Percentiles rank a stretch among this genome's conserved stretches.
Evolutionary conservation across 2,797 vertebrate species (phyloP).

Genomic region (Menidia menidia): DNA sequence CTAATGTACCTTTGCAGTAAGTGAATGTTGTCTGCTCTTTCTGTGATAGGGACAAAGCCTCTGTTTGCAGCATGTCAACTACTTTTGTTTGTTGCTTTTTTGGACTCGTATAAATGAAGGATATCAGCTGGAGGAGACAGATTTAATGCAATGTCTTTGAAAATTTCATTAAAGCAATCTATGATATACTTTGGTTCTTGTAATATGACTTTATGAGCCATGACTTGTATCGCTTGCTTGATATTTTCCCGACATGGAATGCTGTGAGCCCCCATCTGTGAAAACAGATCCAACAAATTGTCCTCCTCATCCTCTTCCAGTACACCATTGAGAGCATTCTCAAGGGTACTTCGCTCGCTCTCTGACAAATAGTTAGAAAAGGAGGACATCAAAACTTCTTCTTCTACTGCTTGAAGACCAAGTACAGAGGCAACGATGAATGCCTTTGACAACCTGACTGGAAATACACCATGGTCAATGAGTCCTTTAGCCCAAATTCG

Average conservation of each 20-base stretch:
- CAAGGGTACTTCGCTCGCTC: neutral
- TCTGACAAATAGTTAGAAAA: neutral
- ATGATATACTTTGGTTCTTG: slow-evolving; percentile 24
- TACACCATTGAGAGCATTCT: neutral
- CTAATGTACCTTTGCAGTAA: neutral
- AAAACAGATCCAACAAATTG: slow-evolving; percentile 13
- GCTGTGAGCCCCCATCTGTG: slow-evolving; percentile 26
- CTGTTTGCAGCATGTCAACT: neutral
- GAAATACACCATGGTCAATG: slow-evolving; percentile 13
- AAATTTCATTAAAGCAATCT: neutral
- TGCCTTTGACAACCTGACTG: slow-evolving; percentile 16
- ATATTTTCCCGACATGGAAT: neutral
- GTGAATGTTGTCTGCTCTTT: neutral
- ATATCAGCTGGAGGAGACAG: neutral
- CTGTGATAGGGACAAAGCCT: neutral
- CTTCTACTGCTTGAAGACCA: slow-evolving; percentile 11
- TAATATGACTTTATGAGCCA: slow-evolving; percentile 47
- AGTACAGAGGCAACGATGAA: slow-evolving; percentile 7
- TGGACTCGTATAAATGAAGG: neutral
- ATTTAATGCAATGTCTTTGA: neutral
- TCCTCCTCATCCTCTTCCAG: slow-evolving; percentile 30
- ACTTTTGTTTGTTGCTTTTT: neutral
- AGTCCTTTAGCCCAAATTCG: slow-evolving; percentile 32
- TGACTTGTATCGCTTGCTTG: slow-evolving; percentile 26
- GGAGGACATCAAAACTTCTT: neutral